These are phyloP conservation scores for Amphipyra tragopoginis DNA, from an alignment of 2,888 invertebrate species.

Conservation along the genomic window DNA sequence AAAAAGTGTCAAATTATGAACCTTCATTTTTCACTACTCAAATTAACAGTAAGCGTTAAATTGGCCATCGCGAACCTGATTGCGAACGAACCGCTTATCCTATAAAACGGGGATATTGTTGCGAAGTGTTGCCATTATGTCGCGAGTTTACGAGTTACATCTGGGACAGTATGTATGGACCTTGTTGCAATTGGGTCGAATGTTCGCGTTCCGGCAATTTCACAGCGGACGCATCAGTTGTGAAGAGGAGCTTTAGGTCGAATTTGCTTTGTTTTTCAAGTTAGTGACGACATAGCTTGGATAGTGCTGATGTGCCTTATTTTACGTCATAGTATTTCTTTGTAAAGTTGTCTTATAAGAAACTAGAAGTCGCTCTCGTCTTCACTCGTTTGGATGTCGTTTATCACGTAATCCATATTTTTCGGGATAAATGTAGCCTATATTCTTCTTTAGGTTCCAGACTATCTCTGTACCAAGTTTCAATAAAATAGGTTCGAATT, in stretches of 20 bases:
- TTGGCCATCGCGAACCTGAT: conserved; percentile 29
- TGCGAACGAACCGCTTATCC: conserved; percentile 45
- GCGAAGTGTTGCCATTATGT: conserved; percentile 33
- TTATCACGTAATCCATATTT: too few species aligned
- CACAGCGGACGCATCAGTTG: conserved; percentile 7
- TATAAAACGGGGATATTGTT: conserved; percentile 47
- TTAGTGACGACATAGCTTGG: background rate
- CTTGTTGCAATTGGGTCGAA: conserved; percentile 35
- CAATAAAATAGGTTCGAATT: too few species aligned
- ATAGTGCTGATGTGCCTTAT: background rate
- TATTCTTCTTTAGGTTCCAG: too few species aligned
- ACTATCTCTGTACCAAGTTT: too few species aligned
- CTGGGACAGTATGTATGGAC: conserved; percentile 29
- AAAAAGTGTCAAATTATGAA: conserved; percentile 17
- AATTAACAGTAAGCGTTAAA: conserved; percentile 40
- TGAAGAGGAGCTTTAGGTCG: conserved; percentile 12
- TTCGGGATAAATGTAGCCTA: too few species aligned
- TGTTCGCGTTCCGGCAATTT: conserved; percentile 23
- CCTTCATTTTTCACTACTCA: conserved; percentile 19
- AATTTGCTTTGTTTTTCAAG: conserved; percentile 2
- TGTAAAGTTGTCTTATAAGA: too few species aligned
- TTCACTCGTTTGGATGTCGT: too few species aligned
- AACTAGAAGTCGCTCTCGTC: too few species aligned
- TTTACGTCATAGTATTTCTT: too few species aligned
- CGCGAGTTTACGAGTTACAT: conserved; percentile 37